These are phyloP conservation scores for Brachymystax lenok DNA, from an alignment of 2,797 vertebrate genomes.

Conservation along the genomic window DNA sequence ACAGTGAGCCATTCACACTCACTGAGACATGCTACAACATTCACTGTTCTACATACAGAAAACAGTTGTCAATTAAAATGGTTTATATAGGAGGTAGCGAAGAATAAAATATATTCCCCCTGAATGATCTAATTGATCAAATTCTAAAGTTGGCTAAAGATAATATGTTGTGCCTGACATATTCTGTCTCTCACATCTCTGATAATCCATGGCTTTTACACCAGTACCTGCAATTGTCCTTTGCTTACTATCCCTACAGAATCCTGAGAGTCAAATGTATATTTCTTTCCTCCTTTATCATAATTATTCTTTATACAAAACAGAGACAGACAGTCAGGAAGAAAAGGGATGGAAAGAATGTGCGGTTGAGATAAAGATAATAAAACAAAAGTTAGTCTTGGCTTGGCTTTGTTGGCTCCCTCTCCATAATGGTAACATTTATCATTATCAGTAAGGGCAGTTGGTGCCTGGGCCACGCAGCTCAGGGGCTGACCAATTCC, in stretches of 20 bases:
- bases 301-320: conserved; percentile 9
- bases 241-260: conserved; percentile 8
- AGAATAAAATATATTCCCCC: not conserved
- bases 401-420: not conserved
- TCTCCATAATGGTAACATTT: not conserved
- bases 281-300: not conserved
- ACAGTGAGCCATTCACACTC: conserved; percentile 28
- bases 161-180: not conserved
- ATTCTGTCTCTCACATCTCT: not conserved
- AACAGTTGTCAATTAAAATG: not conserved
- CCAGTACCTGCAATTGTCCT: conserved; percentile 9
- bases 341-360: conserved; percentile 8
- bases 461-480: conserved; percentile 30
- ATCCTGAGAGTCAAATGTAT: conserved; percentile 39
- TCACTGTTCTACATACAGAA: conserved; percentile 32
- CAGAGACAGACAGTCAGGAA: not conserved
- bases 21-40: conserved; percentile 25
- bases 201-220: conserved; percentile 14
- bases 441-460: conserved; percentile 21
- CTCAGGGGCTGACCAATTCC: conserved; percentile 73
- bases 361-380: conserved; percentile 63
- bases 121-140: not conserved
- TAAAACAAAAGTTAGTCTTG: conserved; percentile 20
- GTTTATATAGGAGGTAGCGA: conserved; percentile 57
- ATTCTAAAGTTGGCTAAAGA: not conserved